A percentile compares a stretch with the other conserved stretches of the same genome.
Evolutionary conservation across 1,140 invertebrate genomes (phyloP).

Genomic region (Rhynchophorus ferrugineus): DNA sequence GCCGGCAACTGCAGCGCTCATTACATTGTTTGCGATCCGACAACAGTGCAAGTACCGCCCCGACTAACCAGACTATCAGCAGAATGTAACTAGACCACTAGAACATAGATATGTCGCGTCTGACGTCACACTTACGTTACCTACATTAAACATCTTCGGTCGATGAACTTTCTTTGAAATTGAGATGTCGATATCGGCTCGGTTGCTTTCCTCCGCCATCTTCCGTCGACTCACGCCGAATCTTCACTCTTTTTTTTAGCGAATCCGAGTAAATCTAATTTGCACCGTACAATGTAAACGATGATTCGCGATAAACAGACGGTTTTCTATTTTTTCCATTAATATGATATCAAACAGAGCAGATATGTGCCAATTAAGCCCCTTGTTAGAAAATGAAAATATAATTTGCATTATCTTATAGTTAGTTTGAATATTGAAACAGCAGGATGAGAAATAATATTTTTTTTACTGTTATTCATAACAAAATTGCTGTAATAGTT

Average conservation of each 20-base stretch:
- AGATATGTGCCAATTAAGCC: no score
- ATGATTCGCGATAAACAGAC: no score
- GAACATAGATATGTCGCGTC: constrained; percentile 33
- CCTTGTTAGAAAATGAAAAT: no score
- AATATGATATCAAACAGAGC: no score
- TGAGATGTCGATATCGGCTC: constrained; percentile 10
- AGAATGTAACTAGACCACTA: constrained; percentile 32
- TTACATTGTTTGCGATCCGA: background rate
- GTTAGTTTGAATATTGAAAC: no score
- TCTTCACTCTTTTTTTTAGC: background rate
- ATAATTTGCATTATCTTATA: no score
- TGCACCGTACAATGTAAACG: background rate
- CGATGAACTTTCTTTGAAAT: constrained; percentile 27
- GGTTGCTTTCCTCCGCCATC: background rate
- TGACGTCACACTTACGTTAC: constrained; percentile 34
- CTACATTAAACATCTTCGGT: constrained; percentile 31
- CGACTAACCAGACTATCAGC: constrained; percentile 25
- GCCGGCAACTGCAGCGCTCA: no score
- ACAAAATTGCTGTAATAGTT: no score
- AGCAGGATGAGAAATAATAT: no score
- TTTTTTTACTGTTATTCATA: no score
- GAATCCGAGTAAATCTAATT: background rate
- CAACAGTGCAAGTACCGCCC: constrained; percentile 10
- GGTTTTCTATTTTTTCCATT: no score
- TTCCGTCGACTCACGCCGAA: background rate